Conservation (phyloP, 53 echinoderm and acorn worm genomes). For the Echinometra lucunter region DNA sequence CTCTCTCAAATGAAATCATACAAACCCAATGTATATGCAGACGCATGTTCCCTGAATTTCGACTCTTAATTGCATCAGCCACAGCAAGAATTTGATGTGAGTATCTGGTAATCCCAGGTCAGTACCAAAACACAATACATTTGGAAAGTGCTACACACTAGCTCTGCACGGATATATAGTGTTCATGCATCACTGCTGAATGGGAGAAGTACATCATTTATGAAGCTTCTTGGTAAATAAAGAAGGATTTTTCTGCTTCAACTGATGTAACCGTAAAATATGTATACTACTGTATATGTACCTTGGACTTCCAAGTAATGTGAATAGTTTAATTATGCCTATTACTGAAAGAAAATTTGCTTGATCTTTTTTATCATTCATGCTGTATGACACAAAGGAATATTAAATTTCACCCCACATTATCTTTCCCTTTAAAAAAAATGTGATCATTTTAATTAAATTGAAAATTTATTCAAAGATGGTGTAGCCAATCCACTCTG, state of each 20-base stretch:
- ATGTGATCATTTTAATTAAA: not conserved
- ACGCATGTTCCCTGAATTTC: slow-evolving; percentile 29
- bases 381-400: not conserved
- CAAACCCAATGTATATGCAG: not conserved
- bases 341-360: not conserved
- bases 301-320: not conserved
- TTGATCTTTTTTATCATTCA: not conserved
- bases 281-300: not conserved
- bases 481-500: not conserved
- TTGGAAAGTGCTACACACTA: not conserved
- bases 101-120: slow-evolving; percentile 44
- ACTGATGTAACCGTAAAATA: not conserved
- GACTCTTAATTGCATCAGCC: not conserved
- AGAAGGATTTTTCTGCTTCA: not conserved
- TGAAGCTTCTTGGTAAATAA: not conserved
- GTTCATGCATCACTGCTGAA: not conserved
- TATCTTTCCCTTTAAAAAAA: not conserved
- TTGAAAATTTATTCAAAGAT: not conserved
- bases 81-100: not conserved
- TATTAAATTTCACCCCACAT: not conserved
- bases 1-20: not conserved
- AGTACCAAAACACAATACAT: slow-evolving; percentile 19
- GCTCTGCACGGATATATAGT: not conserved
- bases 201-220: not conserved
- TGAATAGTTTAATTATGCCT: not conserved